phyloP scores from a whole-genome alignment of 2,797 vertebrate genomes.

The Fistularia commersonii region DNA sequence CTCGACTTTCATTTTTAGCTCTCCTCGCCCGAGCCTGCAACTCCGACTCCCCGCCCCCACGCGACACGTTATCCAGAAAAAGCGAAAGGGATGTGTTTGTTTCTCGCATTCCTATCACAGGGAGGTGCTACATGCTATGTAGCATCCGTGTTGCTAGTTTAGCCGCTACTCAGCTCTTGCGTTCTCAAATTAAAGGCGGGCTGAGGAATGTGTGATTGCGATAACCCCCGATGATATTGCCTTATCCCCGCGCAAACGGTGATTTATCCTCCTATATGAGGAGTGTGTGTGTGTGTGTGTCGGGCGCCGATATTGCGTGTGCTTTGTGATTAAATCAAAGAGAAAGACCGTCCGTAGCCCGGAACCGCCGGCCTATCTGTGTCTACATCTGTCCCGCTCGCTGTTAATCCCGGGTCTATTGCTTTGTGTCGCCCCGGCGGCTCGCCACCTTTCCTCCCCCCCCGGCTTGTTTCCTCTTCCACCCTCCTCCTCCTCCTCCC shows the following conservation, averaged over 20 bases:
- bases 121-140: conserved; percentile 61
- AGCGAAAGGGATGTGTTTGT: conserved; percentile 66
- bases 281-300: conserved; percentile 27
- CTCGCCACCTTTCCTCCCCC: conserved; percentile 35
- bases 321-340: conserved; percentile 49
- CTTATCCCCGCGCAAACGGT: conserved; percentile 31
- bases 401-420: conserved; percentile 59
- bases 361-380: conserved; percentile 50
- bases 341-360: conserved; percentile 43
- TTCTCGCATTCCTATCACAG: conserved; percentile 62
- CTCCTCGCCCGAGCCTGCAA: conserved; percentile 40
- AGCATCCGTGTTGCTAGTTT: conserved; percentile 44
- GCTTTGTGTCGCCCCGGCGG: conserved; percentile 45
- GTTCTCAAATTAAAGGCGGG: conserved; percentile 48
- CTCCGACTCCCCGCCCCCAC: conserved; percentile 20
- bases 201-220: conserved; percentile 31
- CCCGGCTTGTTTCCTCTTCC: conserved; percentile 42
- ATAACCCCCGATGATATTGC: conserved; percentile 21
- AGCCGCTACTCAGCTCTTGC: conserved; percentile 43
- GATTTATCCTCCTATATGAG: conserved; percentile 41
- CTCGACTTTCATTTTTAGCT: conserved; percentile 34
- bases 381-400: conserved; percentile 59
- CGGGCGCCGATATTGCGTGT: conserved; percentile 31
- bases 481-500: conserved; percentile 23
- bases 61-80: conserved; percentile 59